Evolutionary conservation across 1,140 invertebrate genomes (phyloP), one percentile per base, ranked within the genome.

Genomic region (Tyrophagus putrescentiae): DNA sequence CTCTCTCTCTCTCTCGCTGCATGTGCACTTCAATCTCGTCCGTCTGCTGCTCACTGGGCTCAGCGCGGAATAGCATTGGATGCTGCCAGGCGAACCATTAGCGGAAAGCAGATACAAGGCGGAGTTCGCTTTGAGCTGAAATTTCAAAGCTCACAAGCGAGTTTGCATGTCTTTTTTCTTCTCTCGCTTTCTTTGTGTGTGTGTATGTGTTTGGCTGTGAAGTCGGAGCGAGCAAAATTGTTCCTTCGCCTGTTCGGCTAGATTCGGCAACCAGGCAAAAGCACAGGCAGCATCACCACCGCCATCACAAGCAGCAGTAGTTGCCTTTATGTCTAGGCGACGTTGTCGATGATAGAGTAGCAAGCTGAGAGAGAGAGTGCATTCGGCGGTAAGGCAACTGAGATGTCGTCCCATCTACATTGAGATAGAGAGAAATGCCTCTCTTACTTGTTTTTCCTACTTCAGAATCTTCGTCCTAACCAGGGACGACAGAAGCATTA

Each of bases 291-390:
- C 21, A 62, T 42, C 61, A 62, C 45, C 36, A 48, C 57, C 21
- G 61, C 31, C 56, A 54, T 36, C 29, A 63, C 36, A 31, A 61
- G 27, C 61, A 61, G 33, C 1, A 64, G 29, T 6, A 62, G 52
- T 45, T 53, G n/a, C 41, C 25, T 50, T 34, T 53, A 41, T 41
- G 27, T 60, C 52, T 32, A 65, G 54, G 23, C 58, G 44, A 11
- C 58, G 62, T n/a, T n/a, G 61, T 48, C 63, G 27, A 59, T 59
- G 60, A 18, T 18, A 29, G 16, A 6, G n/a, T 7, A 9, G 52
- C n/a, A 25, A 9, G 27, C 13, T 9, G 25, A 63, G 58, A 13
- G 56, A 16, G 58, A 11, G 13, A 13, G 13, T n/a, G n/a, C n/a
- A 21, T 39, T 39, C 36, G 21, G 13, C 21, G 21, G 36, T 39